These are phyloP conservation scores for Dinomys branickii DNA, from an alignment of 2,113 vertebrate genomes.

Conservation along the genomic window DNA sequence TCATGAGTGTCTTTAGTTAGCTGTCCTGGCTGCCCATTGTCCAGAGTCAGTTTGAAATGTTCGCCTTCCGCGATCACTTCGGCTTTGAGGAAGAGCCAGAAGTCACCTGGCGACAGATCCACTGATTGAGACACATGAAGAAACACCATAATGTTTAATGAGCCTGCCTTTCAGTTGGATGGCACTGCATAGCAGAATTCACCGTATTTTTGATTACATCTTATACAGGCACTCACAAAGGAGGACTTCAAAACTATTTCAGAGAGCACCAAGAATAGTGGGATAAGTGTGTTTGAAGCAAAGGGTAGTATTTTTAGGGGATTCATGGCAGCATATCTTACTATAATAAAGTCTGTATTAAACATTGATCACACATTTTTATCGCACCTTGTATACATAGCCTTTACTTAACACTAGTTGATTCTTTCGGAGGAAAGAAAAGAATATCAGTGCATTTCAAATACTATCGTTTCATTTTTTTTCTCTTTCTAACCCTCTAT, in stretches of 20 bases:
- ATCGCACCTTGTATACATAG: neutral
- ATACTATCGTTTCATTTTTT: neutral
- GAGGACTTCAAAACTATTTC: neutral
- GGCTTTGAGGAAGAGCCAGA: neutral
- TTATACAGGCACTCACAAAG: neutral
- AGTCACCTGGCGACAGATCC: neutral
- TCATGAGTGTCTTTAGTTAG: neutral
- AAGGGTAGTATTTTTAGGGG: neutral
- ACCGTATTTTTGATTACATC: neutral
- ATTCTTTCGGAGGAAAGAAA: neutral
- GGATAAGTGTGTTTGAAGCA: neutral
- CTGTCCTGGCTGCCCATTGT: neutral
- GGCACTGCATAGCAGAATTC: neutral
- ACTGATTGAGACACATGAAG: neutral
- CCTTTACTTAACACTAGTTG: neutral
- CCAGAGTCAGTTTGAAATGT: neutral
- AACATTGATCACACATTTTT: neutral
- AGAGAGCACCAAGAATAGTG: neutral
- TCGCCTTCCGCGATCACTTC: neutral
- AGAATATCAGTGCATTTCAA: neutral
- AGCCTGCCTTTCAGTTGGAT: neutral
- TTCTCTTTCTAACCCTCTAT: neutral
- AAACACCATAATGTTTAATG: neutral
- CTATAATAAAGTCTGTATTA: neutral
- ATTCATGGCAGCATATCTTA: neutral